Base-by-base conservation (phyloP, 2,888 invertebrate genomes). In the Altica lythri region DNA sequence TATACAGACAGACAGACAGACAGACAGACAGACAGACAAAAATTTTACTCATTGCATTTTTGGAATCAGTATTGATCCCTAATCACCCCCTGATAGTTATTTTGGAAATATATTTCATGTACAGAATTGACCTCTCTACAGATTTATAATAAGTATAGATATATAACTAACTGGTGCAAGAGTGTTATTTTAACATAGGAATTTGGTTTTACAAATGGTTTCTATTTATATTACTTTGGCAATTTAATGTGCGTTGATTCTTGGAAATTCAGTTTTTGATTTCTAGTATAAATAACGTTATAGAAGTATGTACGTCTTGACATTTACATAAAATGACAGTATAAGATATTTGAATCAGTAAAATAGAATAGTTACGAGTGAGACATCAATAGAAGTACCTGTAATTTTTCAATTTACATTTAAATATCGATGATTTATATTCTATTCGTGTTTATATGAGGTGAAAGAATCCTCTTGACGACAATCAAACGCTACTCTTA, bases 401-500 rank as follows among this genome's bases (percentile, higher is more conserved):
- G 46, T 57, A 53, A 49, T 53, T 57, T 53, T 46, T 49, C 49
- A 52, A 56, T 57, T 53, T 50, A 46, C 51, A 55, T 55, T 55
- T 55, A 55, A 55, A 55, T 55, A 51, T 47, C 43, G 51, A 55
- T 51, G 46, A 55, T 55, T 55, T 55, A 51, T 55, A 55, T 55
- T 55, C 55, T 42, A 38, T 46, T 29, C 25, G 51, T 53, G 56
- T 56, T 53, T 56, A 34, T 48, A 49, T 59, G 55, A 57, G 55
- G 59, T 61, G 42, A 45, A 62, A 62, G 62, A 62, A 60, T 62
- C 56, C 56, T 57, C 58, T 55, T 62, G 62, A 57, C 60, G 58
- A 53, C 62, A 58, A 59, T 60, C 60, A 55, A 55, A 47, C 47
- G 51, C 37, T 55, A 60, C 60, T 58, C 53, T 54, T 56, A 14